phyloP scores from a whole-genome alignment of 2,797 vertebrate genomes.

The Bryconaethiops microstoma region DNA sequence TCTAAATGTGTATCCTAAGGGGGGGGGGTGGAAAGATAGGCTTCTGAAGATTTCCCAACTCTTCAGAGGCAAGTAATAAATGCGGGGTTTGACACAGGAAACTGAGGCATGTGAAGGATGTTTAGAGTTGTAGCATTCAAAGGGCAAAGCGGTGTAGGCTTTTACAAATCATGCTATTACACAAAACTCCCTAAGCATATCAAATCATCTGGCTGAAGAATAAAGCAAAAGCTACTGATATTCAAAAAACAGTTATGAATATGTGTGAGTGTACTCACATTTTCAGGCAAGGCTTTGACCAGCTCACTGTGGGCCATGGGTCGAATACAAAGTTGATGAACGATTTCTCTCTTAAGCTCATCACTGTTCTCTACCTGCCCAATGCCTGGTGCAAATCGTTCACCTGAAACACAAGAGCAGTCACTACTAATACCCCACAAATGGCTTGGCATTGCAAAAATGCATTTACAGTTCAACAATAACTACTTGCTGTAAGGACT shows the following conservation, averaged over 20 bases:
- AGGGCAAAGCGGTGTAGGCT: neutral
- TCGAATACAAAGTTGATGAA: conserved; percentile 94
- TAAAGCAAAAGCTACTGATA: neutral
- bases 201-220: neutral
- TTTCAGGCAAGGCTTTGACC: conserved; percentile 94
- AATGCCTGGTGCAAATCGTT: conserved; percentile 89
- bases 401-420: conserved; percentile 75
- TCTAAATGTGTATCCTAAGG: neutral
- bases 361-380: conserved; percentile 87
- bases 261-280: conserved; percentile 78
- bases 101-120: neutral
- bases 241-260: neutral
- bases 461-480: no score
- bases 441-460: neutral
- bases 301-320: conserved; percentile 98
- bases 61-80: neutral
- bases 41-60: neutral
- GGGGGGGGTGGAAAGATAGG: neutral
- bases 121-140: neutral
- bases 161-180: neutral
- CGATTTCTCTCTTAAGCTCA: conserved; percentile 92
- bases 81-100: conserved; percentile 28
- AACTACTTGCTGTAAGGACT: no score
- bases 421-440: neutral
- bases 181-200: neutral